Evolutionary conservation across 2,797 vertebrate species (phyloP).

Genomic region (Tragelaphus eurycerus): DNA sequence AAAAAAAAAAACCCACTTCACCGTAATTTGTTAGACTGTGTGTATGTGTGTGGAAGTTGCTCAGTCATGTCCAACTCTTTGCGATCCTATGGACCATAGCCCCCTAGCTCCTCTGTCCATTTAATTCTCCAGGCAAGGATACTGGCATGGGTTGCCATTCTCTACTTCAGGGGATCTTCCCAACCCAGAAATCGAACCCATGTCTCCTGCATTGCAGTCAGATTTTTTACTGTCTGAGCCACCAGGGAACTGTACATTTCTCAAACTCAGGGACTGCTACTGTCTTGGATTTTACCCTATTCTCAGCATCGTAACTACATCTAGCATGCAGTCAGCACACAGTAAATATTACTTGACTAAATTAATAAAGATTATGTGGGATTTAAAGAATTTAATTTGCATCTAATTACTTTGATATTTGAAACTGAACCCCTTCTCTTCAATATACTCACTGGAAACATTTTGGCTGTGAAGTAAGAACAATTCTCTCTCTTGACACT

Average conservation of each 20-base stretch:
- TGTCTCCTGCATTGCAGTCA: neutral
- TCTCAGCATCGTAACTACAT: neutral
- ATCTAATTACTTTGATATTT: conserved; percentile 4
- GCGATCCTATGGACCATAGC: neutral
- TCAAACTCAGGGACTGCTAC: neutral
- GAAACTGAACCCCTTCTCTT: neutral
- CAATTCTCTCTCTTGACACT: neutral
- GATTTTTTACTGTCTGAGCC: neutral
- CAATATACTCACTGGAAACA: neutral
- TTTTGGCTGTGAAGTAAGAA: neutral
- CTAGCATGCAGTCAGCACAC: neutral
- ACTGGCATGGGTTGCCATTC: neutral
- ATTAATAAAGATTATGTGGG: neutral
- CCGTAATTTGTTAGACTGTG: neutral
- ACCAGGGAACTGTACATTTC: neutral
- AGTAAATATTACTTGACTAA: conserved; percentile 39
- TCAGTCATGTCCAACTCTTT: neutral
- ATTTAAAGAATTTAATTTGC: conserved; percentile 16
- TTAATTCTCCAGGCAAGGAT: neutral
- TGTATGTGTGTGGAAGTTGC: neutral
- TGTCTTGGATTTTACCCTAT: neutral
- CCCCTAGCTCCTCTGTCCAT: neutral
- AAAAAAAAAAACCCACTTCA: neutral
- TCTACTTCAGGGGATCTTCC: neutral
- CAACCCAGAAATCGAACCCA: neutral